These are phyloP conservation scores for Neotragus moschatus DNA, from an alignment of 2,113 vertebrate species.

Conservation along the genomic window DNA sequence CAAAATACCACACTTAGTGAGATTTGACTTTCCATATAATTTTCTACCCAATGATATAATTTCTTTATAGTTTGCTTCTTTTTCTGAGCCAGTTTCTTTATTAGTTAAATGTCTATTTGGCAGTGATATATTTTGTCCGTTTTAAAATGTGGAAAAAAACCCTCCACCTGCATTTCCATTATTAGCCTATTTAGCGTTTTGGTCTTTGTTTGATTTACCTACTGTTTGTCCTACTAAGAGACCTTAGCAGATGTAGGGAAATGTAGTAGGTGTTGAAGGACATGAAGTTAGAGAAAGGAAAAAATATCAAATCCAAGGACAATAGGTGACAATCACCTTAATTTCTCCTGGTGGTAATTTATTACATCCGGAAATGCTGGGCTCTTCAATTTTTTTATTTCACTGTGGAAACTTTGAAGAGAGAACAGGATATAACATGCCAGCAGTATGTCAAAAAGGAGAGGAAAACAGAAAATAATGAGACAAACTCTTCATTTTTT, in stretches of 20 bases:
- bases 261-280: constrained; percentile 55
- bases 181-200: background rate
- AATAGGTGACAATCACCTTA: constrained; percentile 15
- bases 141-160: background rate
- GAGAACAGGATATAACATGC: background rate
- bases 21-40: constrained; percentile 56
- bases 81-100: constrained; percentile 48
- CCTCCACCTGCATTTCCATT: background rate
- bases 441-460: background rate
- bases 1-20: constrained; percentile 35
- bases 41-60: constrained; percentile 52
- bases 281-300: constrained; percentile 43
- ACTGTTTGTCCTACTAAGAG: background rate
- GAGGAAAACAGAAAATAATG: constrained; percentile 2
- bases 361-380: constrained; percentile 32
- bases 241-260: constrained; percentile 46
- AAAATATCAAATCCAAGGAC: constrained; percentile 52
- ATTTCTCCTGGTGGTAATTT: constrained; percentile 37
- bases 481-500: constrained; percentile 24
- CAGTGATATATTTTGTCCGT: background rate
- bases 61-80: constrained; percentile 41
- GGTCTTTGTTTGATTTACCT: background rate
- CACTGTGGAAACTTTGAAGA: constrained; percentile 26
- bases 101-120: constrained; percentile 32
- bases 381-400: background rate